phyloP scores from a whole-genome alignment of 2,888 invertebrate genomes.

The Sisyra nigra region DNA sequence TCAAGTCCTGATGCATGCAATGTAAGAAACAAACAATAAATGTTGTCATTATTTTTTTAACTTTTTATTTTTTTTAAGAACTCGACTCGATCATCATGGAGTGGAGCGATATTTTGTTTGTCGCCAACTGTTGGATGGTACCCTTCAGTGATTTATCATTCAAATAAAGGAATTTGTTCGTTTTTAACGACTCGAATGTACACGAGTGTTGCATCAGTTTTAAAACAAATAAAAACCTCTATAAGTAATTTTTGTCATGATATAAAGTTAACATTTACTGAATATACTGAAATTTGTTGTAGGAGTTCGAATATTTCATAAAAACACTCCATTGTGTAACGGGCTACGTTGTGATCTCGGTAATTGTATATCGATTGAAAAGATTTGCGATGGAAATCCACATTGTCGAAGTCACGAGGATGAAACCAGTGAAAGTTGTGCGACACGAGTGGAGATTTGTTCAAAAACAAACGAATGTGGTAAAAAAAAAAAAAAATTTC shows the following conservation, averaged over 20 bases:
- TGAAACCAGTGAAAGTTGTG: slow-evolving; percentile 36
- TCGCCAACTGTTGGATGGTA: slow-evolving; percentile 46
- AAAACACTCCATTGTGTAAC: slow-evolving; percentile 29
- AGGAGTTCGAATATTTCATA: background rate
- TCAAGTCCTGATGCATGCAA: slow-evolving; percentile 24
- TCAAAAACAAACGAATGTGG: slow-evolving; percentile 12
- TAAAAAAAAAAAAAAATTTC: slow-evolving; percentile 6
- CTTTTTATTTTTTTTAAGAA: slow-evolving; percentile 7
- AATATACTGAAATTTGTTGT: slow-evolving; percentile 2
- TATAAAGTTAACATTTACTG: background rate
- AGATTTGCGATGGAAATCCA: slow-evolving; percentile 48
- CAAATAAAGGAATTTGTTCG: slow-evolving; percentile 37
- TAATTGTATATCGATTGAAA: slow-evolving; percentile 37
- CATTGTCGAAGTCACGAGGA: slow-evolving; percentile 57
- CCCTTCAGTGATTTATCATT: slow-evolving; percentile 49
- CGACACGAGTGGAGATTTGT: slow-evolving; percentile 17
- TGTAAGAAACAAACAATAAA: slow-evolving; percentile 19
- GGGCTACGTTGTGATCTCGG: slow-evolving; percentile 53
- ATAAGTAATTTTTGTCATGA: slow-evolving; percentile 35
- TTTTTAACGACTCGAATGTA: slow-evolving; percentile 28
- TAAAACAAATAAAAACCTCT: slow-evolving; percentile 30
- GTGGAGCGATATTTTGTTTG: slow-evolving; percentile 52
- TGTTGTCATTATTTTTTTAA: slow-evolving; percentile 3
- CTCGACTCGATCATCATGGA: slow-evolving; percentile 34
- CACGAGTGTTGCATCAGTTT: slow-evolving; percentile 36